Conservation (phyloP, 2,113 vertebrate species). For the Aphelocoma coerulescens region DNA sequence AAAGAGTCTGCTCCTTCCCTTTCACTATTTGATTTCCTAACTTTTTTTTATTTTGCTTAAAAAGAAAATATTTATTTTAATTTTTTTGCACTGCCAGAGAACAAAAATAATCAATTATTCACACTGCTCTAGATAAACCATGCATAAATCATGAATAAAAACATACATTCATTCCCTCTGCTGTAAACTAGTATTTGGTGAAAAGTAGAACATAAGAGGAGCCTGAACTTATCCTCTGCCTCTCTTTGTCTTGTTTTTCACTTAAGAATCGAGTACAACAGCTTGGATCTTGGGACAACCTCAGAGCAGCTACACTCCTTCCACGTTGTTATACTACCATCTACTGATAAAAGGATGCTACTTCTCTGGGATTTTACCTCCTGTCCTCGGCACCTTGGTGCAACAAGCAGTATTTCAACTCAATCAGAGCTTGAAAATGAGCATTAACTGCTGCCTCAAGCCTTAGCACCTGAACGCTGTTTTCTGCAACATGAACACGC, state of each 20-base stretch:
- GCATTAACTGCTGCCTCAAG: background rate
- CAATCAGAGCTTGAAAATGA: background rate
- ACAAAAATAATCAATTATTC: conserved; percentile 56
- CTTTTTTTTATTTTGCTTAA: background rate
- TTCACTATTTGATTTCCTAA: conserved; percentile 1
- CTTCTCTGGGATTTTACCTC: conserved; percentile 44
- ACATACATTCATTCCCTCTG: background rate
- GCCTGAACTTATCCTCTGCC: background rate
- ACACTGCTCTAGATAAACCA: background rate
- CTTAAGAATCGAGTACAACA: background rate
- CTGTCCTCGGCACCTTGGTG: background rate
- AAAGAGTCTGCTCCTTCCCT: conserved; percentile 5
- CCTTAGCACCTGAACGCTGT: background rate
- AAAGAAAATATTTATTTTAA: background rate
- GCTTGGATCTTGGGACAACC: background rate
- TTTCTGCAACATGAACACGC: background rate
- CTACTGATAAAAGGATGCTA: conserved; percentile 75
- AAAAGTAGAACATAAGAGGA: background rate
- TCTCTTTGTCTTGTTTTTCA: background rate
- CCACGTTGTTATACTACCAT: conserved; percentile 74
- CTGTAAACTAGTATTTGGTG: background rate
- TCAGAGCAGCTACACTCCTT: background rate
- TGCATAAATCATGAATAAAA: conserved; percentile 26
- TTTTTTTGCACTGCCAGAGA: background rate
- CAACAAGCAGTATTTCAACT: background rate